Evolutionary conservation across 1,140 invertebrate species (phyloP).

Genomic region (Drosophila chauvacae): DNA sequence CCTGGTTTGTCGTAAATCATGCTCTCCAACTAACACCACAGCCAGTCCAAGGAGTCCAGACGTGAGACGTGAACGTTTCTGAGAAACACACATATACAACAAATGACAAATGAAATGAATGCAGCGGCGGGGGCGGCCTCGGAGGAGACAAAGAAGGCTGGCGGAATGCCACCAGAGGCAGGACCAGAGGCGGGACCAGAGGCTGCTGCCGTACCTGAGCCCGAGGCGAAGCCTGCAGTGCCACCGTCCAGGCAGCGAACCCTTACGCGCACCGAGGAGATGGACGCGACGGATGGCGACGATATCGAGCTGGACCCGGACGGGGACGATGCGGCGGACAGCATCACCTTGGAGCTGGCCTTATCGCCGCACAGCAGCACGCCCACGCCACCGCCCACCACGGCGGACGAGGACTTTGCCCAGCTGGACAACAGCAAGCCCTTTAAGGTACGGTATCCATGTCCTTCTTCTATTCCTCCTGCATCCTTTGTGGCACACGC

Average conservation of each 20-base stretch:
- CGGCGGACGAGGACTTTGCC: slow-evolving; percentile 62
- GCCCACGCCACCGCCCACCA: slow-evolving; percentile 68
- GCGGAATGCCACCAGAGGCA: slow-evolving; percentile 3
- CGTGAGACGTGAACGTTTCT: slow-evolving; percentile 26
- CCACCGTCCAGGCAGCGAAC: slow-evolving; percentile 62
- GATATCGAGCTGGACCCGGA: slow-evolving; percentile 55
- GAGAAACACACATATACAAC: slow-evolving; percentile 15
- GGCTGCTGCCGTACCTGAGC: not conserved
- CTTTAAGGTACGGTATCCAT: slow-evolving; percentile 62
- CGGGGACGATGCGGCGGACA: slow-evolving; percentile 69
- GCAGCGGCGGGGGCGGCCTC: slow-evolving; percentile 33
- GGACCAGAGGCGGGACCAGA: not conserved
- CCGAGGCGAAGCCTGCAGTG: slow-evolving; percentile 15
- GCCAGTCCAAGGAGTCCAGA: slow-evolving; percentile 21
- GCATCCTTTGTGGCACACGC: slow-evolving; percentile 5
- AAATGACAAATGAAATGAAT: slow-evolving; percentile 61
- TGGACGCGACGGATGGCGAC: slow-evolving; percentile 65
- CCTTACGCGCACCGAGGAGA: slow-evolving; percentile 63
- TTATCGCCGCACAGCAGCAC: slow-evolving; percentile 60
- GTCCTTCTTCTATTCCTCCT: not conserved
- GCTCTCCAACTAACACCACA: slow-evolving; percentile 5
- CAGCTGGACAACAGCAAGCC: slow-evolving; percentile 74
- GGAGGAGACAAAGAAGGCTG: slow-evolving; percentile 38
- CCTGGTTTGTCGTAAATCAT: slow-evolving; percentile 51
- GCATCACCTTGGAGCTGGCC: slow-evolving; percentile 70